Evolutionary conservation across 2,888 invertebrate species (phyloP).

Genomic region (Netelia melanura): DNA sequence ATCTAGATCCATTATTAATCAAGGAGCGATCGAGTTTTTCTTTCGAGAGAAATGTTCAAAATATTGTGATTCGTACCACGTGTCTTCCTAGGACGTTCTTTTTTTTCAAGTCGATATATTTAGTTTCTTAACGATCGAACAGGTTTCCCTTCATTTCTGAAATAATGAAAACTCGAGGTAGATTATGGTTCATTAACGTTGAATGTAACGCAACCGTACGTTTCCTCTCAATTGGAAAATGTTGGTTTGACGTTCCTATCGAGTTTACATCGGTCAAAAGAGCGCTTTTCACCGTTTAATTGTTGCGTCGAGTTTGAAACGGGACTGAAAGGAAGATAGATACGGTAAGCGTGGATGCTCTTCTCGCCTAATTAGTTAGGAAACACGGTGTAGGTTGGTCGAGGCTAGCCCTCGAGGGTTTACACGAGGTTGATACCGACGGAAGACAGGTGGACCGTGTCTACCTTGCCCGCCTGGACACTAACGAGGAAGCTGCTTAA

Average conservation of each 20-base stretch:
- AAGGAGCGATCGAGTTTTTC: too few species aligned
- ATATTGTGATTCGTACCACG: too few species aligned
- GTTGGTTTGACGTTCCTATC: background rate
- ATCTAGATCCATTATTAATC: background rate
- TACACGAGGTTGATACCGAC: constrained; percentile 3
- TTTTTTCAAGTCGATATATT: too few species aligned
- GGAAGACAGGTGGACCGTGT: background rate
- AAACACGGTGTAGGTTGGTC: constrained; percentile 15
- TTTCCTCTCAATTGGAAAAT: background rate
- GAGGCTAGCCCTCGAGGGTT: constrained; percentile 22
- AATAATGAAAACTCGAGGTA: background rate
- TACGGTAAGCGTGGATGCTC: background rate
- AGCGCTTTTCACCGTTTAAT: background rate
- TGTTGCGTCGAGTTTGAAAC: background rate
- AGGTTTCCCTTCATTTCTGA: background rate
- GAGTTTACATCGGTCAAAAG: background rate
- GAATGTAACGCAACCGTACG: background rate
- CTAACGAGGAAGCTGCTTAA: constrained; percentile 50
- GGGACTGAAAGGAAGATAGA: constrained; percentile 2
- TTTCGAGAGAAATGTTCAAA: too few species aligned
- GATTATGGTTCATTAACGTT: background rate
- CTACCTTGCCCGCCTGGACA: constrained; percentile 13
- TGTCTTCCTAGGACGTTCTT: too few species aligned
- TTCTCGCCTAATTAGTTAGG: constrained; percentile 48
- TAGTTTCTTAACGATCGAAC: too few species aligned